Evolutionary conservation across 2,113 vertebrate species (phyloP).

Genomic region (Microtus richardsoni): DNA sequence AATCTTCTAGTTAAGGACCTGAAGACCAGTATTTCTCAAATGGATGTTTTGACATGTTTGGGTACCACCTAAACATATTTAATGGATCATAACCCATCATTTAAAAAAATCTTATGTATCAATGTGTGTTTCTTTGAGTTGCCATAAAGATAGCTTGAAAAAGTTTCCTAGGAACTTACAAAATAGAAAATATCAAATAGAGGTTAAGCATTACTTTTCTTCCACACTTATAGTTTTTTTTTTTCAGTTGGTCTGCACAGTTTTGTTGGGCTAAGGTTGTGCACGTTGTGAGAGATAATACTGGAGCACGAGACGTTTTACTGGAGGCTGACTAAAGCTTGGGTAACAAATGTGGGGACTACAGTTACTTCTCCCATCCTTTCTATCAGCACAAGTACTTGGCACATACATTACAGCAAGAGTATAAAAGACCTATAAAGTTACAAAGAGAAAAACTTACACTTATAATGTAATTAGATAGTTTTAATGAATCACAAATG

Average conservation of each 20-base stretch:
- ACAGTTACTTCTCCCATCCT: neutral
- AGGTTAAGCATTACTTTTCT: neutral
- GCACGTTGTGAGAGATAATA: neutral
- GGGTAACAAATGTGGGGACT: neutral
- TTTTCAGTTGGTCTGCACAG: neutral
- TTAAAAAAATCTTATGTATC: neutral
- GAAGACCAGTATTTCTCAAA: neutral
- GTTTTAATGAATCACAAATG: slow-evolving; percentile 37
- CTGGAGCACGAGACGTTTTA: neutral
- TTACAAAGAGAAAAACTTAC: neutral
- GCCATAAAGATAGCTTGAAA: neutral
- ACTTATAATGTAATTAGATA: neutral
- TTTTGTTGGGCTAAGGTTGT: slow-evolving; percentile 38
- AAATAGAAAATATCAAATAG: neutral
- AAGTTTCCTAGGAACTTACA: neutral
- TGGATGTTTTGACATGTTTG: neutral
- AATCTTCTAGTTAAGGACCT: neutral
- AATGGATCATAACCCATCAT: neutral
- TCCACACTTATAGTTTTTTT: neutral
- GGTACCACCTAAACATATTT: neutral
- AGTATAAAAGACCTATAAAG: neutral
- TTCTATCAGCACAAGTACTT: neutral
- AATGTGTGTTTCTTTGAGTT: neutral
- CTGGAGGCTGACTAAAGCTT: neutral
- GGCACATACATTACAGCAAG: neutral